These are phyloP conservation scores for Egretta garzetta DNA, from an alignment of 2,113 vertebrate genomes.

Conservation along the genomic window DNA sequence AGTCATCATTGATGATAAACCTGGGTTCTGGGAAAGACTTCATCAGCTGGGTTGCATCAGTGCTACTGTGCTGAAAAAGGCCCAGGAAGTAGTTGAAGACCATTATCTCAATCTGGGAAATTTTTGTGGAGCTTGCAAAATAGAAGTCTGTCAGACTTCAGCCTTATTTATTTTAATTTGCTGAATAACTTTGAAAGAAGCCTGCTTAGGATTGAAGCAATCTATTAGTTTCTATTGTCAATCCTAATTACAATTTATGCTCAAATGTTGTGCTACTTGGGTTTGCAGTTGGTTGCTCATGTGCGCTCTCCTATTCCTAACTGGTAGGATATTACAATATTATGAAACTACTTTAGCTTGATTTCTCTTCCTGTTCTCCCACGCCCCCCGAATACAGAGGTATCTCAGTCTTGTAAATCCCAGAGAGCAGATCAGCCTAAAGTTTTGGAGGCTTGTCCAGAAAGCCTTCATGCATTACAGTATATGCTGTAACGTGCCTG, in stretches of 20 bases:
- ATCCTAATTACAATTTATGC: background rate
- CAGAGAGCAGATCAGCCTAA: background rate
- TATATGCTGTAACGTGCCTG: background rate
- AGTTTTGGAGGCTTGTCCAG: background rate
- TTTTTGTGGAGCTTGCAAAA: background rate
- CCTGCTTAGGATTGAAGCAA: background rate
- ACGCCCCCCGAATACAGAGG: fast-evolving
- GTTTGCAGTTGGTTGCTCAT: background rate
- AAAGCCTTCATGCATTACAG: background rate
- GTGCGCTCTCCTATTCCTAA: background rate
- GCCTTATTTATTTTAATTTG: background rate
- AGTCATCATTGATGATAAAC: background rate
- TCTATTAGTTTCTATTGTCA: background rate
- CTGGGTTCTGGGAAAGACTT: background rate
- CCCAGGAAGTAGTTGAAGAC: background rate
- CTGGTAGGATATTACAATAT: background rate
- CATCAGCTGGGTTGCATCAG: background rate
- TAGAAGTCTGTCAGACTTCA: background rate
- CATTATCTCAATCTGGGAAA: background rate
- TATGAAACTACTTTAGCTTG: background rate
- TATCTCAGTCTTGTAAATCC: background rate
- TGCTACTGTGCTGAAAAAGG: background rate
- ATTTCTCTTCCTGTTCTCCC: background rate
- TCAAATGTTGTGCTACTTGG: background rate
- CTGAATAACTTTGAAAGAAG: background rate